phyloP scores from a whole-genome alignment of 1,140 invertebrate genomes.

The Odontomachus brunneus region DNA sequence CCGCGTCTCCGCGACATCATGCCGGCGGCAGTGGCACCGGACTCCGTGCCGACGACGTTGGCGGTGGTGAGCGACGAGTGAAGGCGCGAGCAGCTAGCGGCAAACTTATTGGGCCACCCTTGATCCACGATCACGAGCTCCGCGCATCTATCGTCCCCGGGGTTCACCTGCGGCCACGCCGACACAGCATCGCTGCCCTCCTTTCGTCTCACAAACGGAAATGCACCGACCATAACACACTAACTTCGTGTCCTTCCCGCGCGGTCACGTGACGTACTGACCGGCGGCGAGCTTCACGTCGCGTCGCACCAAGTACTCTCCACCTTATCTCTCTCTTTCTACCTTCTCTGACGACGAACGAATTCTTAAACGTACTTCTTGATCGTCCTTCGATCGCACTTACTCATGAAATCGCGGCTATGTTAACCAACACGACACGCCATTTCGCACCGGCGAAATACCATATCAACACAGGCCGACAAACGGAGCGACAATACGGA shows the following conservation, averaged over 20 bases:
- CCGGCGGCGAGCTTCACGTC: neutral
- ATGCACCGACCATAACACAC: conserved; percentile 79
- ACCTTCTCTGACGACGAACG: too few relatives aligned
- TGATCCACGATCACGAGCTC: conserved; percentile 35
- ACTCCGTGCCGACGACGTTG: conserved; percentile 44
- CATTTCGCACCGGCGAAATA: too few relatives aligned
- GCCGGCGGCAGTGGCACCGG: conserved; percentile 45
- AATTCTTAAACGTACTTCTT: too few relatives aligned
- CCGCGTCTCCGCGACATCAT: conserved; percentile 83
- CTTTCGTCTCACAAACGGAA: conserved; percentile 71
- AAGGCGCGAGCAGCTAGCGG: conserved; percentile 53
- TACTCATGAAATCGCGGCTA: neutral
- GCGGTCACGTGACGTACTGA: conserved; percentile 16
- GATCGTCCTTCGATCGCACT: neutral
- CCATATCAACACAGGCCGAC: neutral
- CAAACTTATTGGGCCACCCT: conserved; percentile 40
- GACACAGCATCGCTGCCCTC: conserved; percentile 70
- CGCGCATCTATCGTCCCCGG: conserved; percentile 55
- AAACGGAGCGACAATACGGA: too few relatives aligned
- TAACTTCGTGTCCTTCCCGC: conserved; percentile 1
- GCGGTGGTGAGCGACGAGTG: conserved; percentile 39
- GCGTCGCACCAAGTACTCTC: neutral
- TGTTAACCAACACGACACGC: neutral
- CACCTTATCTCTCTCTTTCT: too few relatives aligned
- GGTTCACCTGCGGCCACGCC: conserved; percentile 74